Percentiles rank a stretch among this genome's conserved stretches.
phyloP scores from a whole-genome alignment of 1,140 invertebrate species.

The Lasaia peninsularis region DNA sequence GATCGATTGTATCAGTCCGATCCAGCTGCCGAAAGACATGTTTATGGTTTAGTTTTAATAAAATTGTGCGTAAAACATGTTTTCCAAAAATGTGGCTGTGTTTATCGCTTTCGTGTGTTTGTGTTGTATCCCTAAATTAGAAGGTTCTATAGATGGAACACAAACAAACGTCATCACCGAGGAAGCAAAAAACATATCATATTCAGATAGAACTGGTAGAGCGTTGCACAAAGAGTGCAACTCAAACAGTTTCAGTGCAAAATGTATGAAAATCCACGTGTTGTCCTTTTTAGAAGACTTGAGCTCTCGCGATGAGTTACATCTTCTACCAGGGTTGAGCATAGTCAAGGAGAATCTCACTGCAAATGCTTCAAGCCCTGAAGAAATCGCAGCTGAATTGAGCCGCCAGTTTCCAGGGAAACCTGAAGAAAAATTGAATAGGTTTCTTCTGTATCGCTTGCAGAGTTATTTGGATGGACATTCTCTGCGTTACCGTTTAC shows the following conservation, averaged over 20 bases:
- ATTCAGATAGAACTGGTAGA: constrained; percentile 46
- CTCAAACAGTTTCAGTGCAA: constrained; percentile 74
- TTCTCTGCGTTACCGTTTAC: constrained; percentile 84
- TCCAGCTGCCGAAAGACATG: constrained; percentile 40
- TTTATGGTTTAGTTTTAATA: constrained; percentile 7
- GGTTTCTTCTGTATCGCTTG: constrained; percentile 76
- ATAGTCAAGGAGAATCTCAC: constrained; percentile 82
- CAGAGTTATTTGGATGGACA: constrained; percentile 84
- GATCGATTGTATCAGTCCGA: constrained; percentile 43
- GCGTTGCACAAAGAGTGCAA: constrained; percentile 61
- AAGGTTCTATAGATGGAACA: constrained; percentile 30
- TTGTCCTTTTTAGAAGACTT: constrained; percentile 86
- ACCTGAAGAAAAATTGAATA: constrained; percentile 85
- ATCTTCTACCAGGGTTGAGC: constrained; percentile 81
- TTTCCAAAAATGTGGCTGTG: constrained; percentile 37
- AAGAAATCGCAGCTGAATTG: constrained; percentile 84
- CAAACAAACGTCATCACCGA: constrained; percentile 28
- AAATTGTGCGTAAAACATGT: constrained; percentile 44
- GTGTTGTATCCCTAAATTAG: constrained; percentile 21
- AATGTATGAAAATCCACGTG: constrained; percentile 87
- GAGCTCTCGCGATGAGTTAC: constrained; percentile 59
- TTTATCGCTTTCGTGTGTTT: constrained; percentile 35
- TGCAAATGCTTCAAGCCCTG: constrained; percentile 78
- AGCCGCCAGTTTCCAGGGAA: constrained; percentile 87
- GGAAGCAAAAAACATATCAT: constrained; percentile 39